Evolutionary conservation across 2,113 vertebrate species (phyloP).

Genomic region (Paracanthobrama guichenoti): DNA sequence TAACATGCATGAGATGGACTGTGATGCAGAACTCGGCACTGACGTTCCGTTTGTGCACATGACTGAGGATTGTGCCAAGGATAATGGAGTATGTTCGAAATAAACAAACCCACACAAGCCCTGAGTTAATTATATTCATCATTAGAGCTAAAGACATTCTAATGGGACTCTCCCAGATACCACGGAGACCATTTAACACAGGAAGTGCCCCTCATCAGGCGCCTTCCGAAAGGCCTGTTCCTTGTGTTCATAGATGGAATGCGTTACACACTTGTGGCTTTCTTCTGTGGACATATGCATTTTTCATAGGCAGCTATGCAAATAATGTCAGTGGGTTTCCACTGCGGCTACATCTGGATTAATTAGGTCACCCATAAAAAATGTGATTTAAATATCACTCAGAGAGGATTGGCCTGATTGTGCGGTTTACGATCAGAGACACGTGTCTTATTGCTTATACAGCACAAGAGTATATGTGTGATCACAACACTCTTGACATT

Average conservation of each 20-base stretch:
- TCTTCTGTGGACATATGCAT: constrained; percentile 15
- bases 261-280: constrained; percentile 27
- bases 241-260: constrained; percentile 18
- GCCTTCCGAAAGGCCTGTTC: neutral
- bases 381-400: constrained; percentile 14
- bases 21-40: neutral
- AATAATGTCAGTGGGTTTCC: constrained; percentile 34
- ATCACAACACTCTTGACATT: constrained; percentile 4
- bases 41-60: neutral
- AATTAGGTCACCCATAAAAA: constrained; percentile 33
- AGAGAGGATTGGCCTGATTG: constrained; percentile 8
- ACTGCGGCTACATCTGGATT: constrained; percentile 15
- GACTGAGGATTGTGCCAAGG: neutral
- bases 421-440: neutral
- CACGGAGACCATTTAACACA: constrained; percentile 35
- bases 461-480: neutral
- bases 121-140: constrained; percentile 30
- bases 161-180: constrained; percentile 25
- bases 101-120: constrained; percentile 11
- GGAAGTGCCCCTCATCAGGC: neutral
- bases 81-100: neutral
- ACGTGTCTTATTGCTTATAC: neutral
- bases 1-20: neutral
- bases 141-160: constrained; percentile 43
- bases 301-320: constrained; percentile 30